Evolutionary conservation across 1,140 invertebrate species (phyloP).

Genomic region (Tribolium madens): DNA sequence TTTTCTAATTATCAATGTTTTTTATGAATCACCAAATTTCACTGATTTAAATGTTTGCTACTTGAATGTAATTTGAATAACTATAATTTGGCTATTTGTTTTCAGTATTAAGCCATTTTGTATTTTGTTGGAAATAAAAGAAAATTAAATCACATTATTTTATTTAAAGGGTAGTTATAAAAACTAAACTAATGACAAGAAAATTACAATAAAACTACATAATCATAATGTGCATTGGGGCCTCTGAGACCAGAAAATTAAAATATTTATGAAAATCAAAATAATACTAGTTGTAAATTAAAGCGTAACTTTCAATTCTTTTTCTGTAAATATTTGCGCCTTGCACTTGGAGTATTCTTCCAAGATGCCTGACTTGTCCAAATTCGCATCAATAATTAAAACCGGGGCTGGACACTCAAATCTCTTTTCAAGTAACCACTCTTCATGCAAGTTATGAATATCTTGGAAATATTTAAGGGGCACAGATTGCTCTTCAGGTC

Average conservation of each 20-base stretch:
- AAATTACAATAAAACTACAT: too few species aligned
- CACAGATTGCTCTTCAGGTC: conserved; percentile 84
- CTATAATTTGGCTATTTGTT: too few species aligned
- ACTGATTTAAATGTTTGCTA: too few species aligned
- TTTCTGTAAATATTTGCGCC: conserved; percentile 59
- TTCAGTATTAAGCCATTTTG: too few species aligned
- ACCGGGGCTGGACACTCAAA: conserved; percentile 72
- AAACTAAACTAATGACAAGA: too few species aligned
- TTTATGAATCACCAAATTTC: too few species aligned
- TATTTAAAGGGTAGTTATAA: too few species aligned
- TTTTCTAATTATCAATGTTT: too few species aligned
- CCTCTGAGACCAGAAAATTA: not conserved
- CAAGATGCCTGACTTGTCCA: conserved; percentile 72
- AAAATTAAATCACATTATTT: too few species aligned
- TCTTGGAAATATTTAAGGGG: conserved; percentile 81
- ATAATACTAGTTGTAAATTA: not conserved
- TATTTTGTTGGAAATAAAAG: too few species aligned
- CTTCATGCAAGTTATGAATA: conserved; percentile 86
- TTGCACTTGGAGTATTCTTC: conserved; percentile 74
- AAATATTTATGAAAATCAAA: not conserved
- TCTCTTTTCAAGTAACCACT: conserved; percentile 79
- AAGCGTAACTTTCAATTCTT: not conserved
- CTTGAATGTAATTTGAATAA: too few species aligned
- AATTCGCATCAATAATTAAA: conserved; percentile 72
- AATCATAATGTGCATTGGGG: not conserved